Conservation (phyloP, 2,797 vertebrate genomes). For the Austrolebias charrua region DNA sequence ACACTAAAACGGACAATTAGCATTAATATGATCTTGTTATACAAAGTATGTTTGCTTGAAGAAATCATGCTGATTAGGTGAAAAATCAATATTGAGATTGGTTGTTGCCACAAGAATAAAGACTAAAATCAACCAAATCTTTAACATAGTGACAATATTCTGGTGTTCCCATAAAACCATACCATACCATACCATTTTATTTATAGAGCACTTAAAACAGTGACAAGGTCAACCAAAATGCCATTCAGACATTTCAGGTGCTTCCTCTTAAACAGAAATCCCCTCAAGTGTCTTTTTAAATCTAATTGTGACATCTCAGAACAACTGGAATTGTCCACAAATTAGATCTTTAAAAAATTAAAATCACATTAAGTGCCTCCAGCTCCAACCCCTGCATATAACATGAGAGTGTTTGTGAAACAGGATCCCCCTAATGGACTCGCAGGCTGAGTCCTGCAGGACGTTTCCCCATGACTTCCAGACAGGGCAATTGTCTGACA, state of each 20-base stretch:
- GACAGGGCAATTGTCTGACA: constrained; percentile 44
- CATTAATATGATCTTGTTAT: no score
- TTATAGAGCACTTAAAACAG: no score
- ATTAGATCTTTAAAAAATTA: constrained; percentile 19
- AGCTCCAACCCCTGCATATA: constrained; percentile 24
- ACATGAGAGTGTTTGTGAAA: constrained; percentile 38
- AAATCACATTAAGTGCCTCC: not conserved
- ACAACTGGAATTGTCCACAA: not conserved
- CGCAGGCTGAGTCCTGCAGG: constrained; percentile 36
- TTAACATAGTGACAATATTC: constrained; percentile 41
- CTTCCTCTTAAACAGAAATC: constrained; percentile 52
- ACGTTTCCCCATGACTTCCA: constrained; percentile 41
- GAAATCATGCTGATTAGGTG: constrained; percentile 17
- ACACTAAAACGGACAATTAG: no score
- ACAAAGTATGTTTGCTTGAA: not conserved
- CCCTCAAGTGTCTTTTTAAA: constrained; percentile 55
- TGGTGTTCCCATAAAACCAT: no score
- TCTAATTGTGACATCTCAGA: constrained; percentile 17
- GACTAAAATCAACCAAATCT: constrained; percentile 33
- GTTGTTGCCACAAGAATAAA: constrained; percentile 29
- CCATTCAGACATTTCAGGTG: constrained; percentile 55
- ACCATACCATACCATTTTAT: no score
- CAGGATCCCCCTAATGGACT: constrained; percentile 46
- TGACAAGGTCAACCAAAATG: no score
- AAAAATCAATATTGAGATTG: constrained; percentile 13